Evolutionary conservation across 2,797 vertebrate species (phyloP).

Genomic region (Anisognathus igniventris): DNA sequence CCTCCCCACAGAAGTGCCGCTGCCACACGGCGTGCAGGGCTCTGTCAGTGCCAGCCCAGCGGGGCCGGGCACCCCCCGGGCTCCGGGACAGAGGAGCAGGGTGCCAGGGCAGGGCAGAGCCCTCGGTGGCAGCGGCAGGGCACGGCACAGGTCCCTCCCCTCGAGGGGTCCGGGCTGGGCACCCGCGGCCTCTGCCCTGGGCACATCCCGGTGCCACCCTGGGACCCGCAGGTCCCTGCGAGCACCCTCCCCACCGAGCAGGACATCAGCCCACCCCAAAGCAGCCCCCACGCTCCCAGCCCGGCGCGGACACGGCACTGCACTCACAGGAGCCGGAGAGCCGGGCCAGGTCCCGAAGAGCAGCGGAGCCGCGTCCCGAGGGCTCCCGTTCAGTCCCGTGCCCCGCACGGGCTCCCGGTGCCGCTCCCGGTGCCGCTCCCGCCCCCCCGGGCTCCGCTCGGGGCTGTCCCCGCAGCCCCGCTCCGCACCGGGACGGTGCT

Average conservation of each 20-base stretch:
- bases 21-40: rapidly evolving
- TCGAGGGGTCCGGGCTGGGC: neutral
- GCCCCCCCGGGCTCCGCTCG: neutral
- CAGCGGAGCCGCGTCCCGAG: rapidly evolving
- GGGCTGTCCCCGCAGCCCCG: neutral
- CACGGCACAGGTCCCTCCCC: neutral
- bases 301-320: rapidly evolving
- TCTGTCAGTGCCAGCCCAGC: rapidly evolving
- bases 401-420: too few species aligned
- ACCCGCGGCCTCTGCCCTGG: neutral
- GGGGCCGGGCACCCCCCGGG: rapidly evolving
- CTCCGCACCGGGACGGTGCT: neutral
- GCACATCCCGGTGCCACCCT: rapidly evolving
- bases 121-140: rapidly evolving
- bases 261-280: neutral
- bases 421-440: too few species aligned
- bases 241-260: rapidly evolving
- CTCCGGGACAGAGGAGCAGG: neutral
- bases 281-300: rapidly evolving
- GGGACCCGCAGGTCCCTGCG: neutral
- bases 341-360: neutral
- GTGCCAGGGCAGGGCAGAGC: neutral
- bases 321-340: neutral
- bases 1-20: rapidly evolving
- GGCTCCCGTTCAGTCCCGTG: neutral